Conservation (phyloP, 2,888 invertebrate species). For the Hartigia nigra region DNA sequence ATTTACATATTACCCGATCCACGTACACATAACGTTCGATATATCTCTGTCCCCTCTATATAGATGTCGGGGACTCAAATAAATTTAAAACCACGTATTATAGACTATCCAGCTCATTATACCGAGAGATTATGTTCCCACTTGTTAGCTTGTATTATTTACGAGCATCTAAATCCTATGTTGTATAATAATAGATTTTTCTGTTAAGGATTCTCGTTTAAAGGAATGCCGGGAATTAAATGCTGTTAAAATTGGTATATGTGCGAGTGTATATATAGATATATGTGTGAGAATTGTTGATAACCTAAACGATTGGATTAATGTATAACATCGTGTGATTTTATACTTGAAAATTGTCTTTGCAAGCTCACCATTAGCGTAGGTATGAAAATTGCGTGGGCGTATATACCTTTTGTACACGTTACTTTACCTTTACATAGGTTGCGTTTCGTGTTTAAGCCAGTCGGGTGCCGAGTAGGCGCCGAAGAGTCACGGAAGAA, state of each 20-base stretch:
- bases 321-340: background rate
- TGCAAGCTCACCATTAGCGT: conserved; percentile 17
- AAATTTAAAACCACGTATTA: background rate
- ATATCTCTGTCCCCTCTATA: conserved; percentile 15
- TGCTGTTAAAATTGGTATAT: background rate
- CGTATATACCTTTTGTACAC: conserved; percentile 21
- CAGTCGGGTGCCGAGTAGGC: conserved; percentile 22
- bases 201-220: background rate
- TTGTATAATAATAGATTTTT: background rate
- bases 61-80: background rate
- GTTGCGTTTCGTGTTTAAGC: background rate
- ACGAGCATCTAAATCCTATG: background rate
- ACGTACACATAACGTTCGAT: conserved; percentile 31
- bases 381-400: conserved; percentile 22
- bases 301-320: background rate
- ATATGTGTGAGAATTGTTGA: background rate
- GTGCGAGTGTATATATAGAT: background rate
- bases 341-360: background rate
- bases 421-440: conserved; percentile 4
- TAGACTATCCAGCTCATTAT: background rate
- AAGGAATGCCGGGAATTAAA: background rate
- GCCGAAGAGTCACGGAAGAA: conserved; percentile 33
- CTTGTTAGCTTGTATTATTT: background rate
- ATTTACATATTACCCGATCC: conserved; percentile 37
- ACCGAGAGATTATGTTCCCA: background rate